Conservation (phyloP, 2,888 invertebrate species). For the Axea sp. region DNA sequence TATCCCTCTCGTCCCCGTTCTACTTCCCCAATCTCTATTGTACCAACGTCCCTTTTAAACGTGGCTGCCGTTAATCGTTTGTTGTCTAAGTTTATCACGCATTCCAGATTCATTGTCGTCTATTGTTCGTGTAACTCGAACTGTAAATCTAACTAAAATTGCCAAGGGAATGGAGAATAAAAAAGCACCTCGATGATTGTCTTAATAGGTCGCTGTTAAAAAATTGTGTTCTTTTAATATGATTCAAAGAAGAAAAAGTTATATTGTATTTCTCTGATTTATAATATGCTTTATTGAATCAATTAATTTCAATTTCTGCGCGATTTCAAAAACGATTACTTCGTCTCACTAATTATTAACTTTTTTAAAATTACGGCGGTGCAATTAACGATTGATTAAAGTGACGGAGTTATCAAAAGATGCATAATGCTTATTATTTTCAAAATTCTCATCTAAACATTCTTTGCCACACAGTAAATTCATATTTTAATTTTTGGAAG, state of each 20-base stretch:
- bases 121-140: constrained; percentile 59
- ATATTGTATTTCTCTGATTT: constrained; percentile 9
- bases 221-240: constrained; percentile 44
- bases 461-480: too few relatives aligned
- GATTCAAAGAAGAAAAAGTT: not conserved
- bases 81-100: constrained; percentile 74
- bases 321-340: too few relatives aligned
- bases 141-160: constrained; percentile 58
- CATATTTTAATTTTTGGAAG: too few relatives aligned
- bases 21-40: constrained; percentile 67
- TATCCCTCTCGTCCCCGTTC: constrained; percentile 49
- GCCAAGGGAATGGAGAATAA: constrained; percentile 35
- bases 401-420: too few relatives aligned
- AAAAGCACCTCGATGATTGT: constrained; percentile 43
- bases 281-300: constrained; percentile 20
- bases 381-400: too few relatives aligned
- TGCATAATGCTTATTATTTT: too few relatives aligned
- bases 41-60: constrained; percentile 66
- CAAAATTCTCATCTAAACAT: too few relatives aligned
- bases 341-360: too few relatives aligned
- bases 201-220: constrained; percentile 35
- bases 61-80: constrained; percentile 75
- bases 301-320: too few relatives aligned
- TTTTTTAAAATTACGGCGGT: too few relatives aligned
- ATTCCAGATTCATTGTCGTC: constrained; percentile 63